Conservation (phyloP, 2,113 vertebrate genomes). For the Triplophysa dalaica region DNA sequence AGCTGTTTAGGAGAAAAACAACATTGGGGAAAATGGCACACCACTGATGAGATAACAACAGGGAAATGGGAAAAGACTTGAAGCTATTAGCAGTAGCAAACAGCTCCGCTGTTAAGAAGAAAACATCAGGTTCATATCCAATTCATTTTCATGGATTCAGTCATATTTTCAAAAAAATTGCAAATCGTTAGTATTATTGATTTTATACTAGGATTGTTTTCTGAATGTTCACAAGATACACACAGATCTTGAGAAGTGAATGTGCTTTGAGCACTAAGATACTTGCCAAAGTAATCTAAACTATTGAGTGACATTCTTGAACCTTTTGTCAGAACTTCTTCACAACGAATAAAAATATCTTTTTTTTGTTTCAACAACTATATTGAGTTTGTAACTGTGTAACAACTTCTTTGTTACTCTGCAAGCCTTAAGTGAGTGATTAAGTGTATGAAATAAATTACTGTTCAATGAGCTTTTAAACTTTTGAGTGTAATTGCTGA, state of each 20-base stretch:
- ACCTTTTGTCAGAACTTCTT: background rate
- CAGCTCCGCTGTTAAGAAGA: background rate
- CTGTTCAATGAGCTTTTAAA: background rate
- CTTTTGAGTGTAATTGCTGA: background rate
- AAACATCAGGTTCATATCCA: background rate
- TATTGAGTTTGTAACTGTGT: too few species aligned
- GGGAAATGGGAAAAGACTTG: background rate
- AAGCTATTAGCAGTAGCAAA: background rate
- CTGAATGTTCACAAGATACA: background rate
- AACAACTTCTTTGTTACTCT: background rate
- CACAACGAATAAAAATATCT: background rate
- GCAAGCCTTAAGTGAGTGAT: background rate
- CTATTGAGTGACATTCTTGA: background rate
- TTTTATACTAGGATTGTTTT: background rate
- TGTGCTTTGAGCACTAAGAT: background rate
- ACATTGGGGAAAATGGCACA: background rate
- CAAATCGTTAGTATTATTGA: background rate
- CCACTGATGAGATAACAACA: slow-evolving; percentile 1
- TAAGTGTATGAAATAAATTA: too few species aligned
- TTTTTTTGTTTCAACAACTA: background rate
- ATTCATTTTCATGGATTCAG: too few species aligned
- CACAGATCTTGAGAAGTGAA: too few species aligned
- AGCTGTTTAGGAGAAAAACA: slow-evolving; percentile 24
- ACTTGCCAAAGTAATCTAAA: background rate
- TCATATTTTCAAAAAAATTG: too few species aligned